Base-by-base conservation (phyloP, 2,113 vertebrate genomes). In the Phycodurus eques region DNA sequence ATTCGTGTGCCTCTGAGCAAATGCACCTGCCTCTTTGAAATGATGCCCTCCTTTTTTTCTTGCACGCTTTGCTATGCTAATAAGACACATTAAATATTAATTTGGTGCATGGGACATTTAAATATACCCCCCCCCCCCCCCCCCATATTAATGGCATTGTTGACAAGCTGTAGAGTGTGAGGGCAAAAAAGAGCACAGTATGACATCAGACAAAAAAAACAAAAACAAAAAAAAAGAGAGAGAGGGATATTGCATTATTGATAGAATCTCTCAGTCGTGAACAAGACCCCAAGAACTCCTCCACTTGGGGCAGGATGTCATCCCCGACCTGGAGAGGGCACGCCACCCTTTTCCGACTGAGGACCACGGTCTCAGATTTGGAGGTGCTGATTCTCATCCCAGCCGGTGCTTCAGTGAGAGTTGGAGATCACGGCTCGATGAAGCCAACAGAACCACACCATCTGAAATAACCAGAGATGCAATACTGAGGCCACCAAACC, bases 11-110 rank as follows among this genome's bases (percentile, higher is more conserved):
- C 71, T 83, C 68, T 78, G 75, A 74, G 76, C 82, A 82, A 79
- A 85, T 86, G 91, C 91, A 92, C 91, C 91, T 92, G 89, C 84
- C 85, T 60, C 85, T 86, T 85, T 85, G 60, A 84, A 35, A 81
- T 70, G 76, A 75, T 69, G 73, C 72, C 73, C 68, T 72, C 14
- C 14, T 14, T 22, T 15, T 57, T 72, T 79, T 68, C 71, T 72
- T 71, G 71, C 8, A 73, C 20, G 69, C 70, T 81, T 66, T 61
- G 66, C 76, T 68, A 79, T 67, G 68, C 77, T 70, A 79, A 85
- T 79, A 74, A 60, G 63, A 80, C 60, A 67, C 39, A 63, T 68
- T 15, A 7, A 51, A 70, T 53, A 42, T 66, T 68, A 14, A 64
- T 76, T 69, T 8, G 4, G 12, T 6, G 53, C 10, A 35, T 49